Conservation (phyloP, 2,113 vertebrate species). For the Neogale vison region DNA sequence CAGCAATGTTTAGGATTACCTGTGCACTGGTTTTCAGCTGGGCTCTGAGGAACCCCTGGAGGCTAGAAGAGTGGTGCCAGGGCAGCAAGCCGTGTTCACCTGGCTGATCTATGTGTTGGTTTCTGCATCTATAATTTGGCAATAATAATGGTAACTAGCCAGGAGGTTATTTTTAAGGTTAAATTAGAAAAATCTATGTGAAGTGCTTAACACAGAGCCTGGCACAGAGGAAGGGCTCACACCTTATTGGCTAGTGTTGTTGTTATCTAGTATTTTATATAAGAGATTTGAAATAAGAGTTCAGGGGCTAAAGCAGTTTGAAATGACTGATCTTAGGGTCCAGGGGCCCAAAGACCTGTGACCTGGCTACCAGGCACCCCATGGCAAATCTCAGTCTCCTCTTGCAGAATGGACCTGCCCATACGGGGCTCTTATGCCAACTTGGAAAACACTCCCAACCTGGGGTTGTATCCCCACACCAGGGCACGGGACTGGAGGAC, state of each 20-base stretch:
- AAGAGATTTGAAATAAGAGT: not conserved
- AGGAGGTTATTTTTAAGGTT: not conserved
- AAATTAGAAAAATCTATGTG: not conserved
- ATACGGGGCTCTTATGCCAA: accelerated
- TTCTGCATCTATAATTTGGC: not conserved
- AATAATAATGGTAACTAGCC: not conserved
- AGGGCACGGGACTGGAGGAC: accelerated
- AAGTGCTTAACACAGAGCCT: not conserved
- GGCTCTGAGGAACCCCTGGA: not conserved
- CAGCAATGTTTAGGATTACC: not conserved
- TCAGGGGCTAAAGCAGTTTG: not conserved
- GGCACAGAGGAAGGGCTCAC: not conserved
- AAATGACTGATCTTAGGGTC: not conserved
- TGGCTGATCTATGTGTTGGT: not conserved
- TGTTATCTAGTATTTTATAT: not conserved
- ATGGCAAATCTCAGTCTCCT: not conserved
- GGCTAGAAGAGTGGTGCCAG: not conserved
- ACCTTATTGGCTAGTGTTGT: not conserved
- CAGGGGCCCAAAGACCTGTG: not conserved
- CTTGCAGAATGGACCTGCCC: not conserved
- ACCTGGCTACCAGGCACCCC: not conserved
- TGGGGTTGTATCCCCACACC: not conserved
- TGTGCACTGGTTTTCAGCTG: not conserved
- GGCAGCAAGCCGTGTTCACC: not conserved
- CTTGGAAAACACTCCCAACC: not conserved